A percentile compares a stretch with the other conserved stretches of the same genome.
Conservation (phyloP, 2,797 vertebrate genomes). For the Iguana delicatissima region DNA sequence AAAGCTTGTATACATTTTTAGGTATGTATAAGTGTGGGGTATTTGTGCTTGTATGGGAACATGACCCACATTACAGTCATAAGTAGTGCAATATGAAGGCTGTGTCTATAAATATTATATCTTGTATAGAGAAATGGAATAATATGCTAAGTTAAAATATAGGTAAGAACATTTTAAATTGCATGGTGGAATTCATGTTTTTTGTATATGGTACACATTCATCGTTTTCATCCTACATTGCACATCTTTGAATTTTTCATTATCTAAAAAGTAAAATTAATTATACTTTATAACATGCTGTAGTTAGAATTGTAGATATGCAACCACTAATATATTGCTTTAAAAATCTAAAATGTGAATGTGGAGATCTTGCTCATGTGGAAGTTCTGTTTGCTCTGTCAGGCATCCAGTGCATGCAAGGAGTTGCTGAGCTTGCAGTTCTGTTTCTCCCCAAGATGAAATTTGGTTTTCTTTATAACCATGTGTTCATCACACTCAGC, state of each 20-base stretch:
- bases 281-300: not conserved
- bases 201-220: not conserved
- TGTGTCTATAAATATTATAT: slow-evolving; percentile 36
- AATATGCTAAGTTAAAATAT: not conserved
- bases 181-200: slow-evolving; percentile 9
- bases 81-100: not conserved
- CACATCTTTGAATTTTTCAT: not conserved
- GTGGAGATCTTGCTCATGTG: not conserved
- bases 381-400: not conserved
- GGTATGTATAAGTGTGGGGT: not conserved
- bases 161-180: slow-evolving; percentile 10
- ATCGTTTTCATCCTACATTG: not conserved
- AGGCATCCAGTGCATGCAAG: not conserved
- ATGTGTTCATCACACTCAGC: not conserved
- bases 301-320: slow-evolving; percentile 10
- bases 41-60: not conserved
- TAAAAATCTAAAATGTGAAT: slow-evolving; percentile 18
- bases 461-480: not conserved
- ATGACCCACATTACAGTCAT: too few relatives aligned
- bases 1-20: not conserved
- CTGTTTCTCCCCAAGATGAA: not conserved
- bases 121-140: slow-evolving; percentile 20
- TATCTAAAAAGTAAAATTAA: not conserved
- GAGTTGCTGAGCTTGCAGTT: not conserved
- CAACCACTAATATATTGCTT: slow-evolving; percentile 22